Evolutionary conservation across 2,113 vertebrate genomes (phyloP), one percentile per base, ranked within the genome.

Genomic region (Alectura lathami): DNA sequence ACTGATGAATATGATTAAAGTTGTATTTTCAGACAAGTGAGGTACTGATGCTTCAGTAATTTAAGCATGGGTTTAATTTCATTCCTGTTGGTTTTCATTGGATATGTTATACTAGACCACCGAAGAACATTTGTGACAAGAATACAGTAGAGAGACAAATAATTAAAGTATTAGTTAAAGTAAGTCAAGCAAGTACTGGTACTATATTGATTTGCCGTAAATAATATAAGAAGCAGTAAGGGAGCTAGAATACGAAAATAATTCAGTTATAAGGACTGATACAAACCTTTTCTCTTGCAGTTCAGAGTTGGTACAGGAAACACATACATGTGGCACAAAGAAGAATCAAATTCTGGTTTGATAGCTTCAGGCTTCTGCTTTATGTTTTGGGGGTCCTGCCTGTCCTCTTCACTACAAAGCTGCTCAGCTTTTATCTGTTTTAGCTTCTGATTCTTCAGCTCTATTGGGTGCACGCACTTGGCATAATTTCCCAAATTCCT

Each of bases 401-500:
- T 96, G 74, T 96, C 96, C 45, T 96, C 96, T 83, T 98, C 97
- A 26, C 90, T 90, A 78, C 99, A 99, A 27, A 99, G 80, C 42
- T 95, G 83, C 36, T 98, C 98, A 67, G 93, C 94, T 62, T 94
- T 98, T 86, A 99, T 78, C 91, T 98, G 98, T 97, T 98, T 99
- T 76, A 99, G 85, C 94, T 99, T 99, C 91, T 98, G 97, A 83
- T 98, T 98, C 95, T 83, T 98, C 42, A 99, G 93, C 40, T 93
- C 95, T 53, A 40, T 70, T 14, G 99, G 99, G 64, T 98, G 96
- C 9, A 93, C 93, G 12, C 99, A 99, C 90, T 98, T 99, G 92
- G 98, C 99, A 21, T 98, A 99, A 97, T 98, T 99, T 18, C 99
- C 99, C 96, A 99, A 83, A 96, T 99, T 99, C 60, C 98, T 98